Evolutionary conservation across 2,888 invertebrate genomes (phyloP), one percentile per base, ranked within the genome.

Genomic region (Agrotis ipsilon): DNA sequence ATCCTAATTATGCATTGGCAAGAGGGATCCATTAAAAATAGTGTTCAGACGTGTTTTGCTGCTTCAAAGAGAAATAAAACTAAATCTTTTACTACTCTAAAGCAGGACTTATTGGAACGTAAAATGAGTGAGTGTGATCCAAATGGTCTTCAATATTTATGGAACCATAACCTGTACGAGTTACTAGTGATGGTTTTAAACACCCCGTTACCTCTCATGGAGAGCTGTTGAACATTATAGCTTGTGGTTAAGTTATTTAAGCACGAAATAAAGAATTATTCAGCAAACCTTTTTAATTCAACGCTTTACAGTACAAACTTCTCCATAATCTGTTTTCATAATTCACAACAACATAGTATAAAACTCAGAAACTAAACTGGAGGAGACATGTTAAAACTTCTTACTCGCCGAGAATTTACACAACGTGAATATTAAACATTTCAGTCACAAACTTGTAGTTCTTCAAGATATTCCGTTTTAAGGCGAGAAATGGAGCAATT

Each of bases 371-470:
- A 71, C 24, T 72, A 54, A 57, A 13, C 61, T 48, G 39, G 18
- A 58, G 49, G 14, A 58, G 57, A 48, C 61, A 60, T 63, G 58
- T 52, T 66, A 46, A 43, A 51, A 68, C 39, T 51, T 67, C 16
- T 68, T 52, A 43, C 48, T 64, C 48, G 19, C 19, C n/a, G 63
- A 63, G 66, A 66, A 73, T 73, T 70, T 57, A 65, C 57, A 58
- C 51, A 49, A 45, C 57, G 32, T 21, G 69, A 75, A 75, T 71
- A 79, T 71, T 71, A 71, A 75, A 71, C 27, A 59, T 55, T 66
- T 62, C 62, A 62, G 54, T 52, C 65, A 78, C 49, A 63, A 66
- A 78, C 45, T 71, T 71, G n/a, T 54, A 43, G 49, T 46, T 49
- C 52, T 48, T 54, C 39, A 16, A 46, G 65, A 63, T 52, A 63